Evolutionary conservation across 2,888 invertebrate species (phyloP).

Genomic region (Philonicus albiceps): DNA sequence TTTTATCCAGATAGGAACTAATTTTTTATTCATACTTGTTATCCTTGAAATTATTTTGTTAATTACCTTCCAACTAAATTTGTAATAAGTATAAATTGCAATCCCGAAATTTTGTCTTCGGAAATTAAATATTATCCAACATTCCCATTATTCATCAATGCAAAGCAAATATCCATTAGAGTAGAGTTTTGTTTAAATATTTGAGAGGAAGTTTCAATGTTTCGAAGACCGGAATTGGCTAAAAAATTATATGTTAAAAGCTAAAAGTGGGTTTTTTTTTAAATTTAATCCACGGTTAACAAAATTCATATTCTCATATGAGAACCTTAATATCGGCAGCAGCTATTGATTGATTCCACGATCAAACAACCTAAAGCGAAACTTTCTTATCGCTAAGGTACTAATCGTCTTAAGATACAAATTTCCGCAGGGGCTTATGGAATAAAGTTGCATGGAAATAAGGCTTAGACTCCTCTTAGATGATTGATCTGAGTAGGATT

Average conservation of each 20-base stretch:
- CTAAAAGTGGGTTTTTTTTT: background rate
- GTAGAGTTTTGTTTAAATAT: background rate
- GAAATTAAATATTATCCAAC: background rate
- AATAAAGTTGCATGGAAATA: background rate
- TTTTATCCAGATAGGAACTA: no score
- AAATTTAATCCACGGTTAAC: background rate
- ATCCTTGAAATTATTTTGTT: background rate
- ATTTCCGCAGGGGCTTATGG: background rate
- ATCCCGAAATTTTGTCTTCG: background rate
- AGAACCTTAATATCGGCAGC: background rate
- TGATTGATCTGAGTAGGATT: background rate
- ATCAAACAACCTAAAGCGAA: background rate
- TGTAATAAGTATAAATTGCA: background rate
- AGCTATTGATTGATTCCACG: background rate
- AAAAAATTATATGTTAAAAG: background rate
- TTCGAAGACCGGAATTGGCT: background rate
- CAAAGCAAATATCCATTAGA: background rate
- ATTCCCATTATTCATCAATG: background rate
- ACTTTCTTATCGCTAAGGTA: background rate
- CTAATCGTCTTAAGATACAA: background rate
- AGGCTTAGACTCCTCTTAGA: background rate
- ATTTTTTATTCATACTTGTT: background rate
- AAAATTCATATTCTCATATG: background rate
- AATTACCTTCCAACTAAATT: background rate
- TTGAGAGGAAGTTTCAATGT: background rate